Evolutionary conservation across 2,797 vertebrate genomes (phyloP), one percentile per base, ranked within the genome.

Genomic region (Girardinus metallicus): DNA sequence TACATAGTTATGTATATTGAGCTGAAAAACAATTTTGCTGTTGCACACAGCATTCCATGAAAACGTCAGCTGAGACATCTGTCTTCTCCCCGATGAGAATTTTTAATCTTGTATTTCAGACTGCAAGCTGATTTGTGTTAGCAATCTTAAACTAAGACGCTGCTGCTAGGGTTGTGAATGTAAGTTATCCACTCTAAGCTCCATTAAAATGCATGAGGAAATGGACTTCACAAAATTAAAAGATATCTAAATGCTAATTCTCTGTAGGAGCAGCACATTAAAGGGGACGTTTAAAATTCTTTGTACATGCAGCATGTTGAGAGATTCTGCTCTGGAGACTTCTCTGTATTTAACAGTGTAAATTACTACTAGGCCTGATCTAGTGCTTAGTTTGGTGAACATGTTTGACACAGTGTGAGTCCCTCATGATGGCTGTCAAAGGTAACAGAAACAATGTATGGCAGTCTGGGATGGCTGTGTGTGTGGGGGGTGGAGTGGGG

Each of bases 391-490:
- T 71, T 81, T 76, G 31, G 76, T 6, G 1, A 84, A 76, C 78
- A 88, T 87, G 76, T 86, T 87, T 80, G 81, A 86, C 86, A 86
- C 87, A 90, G 79, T 83, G 73, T 43, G 85, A 84, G 83, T 80
- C 77, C 87, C 62, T 85, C 89, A 84, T 18, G 74, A 76, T 74
- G 77, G 76, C 84, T 78, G 86, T 74, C 80, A 72, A 77, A 78
- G 76, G 83, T 78, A 83, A 77, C 85, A 53, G 76, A 86, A 62
- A 75, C 81, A 86, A 77, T 77, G 72, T 77, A 81, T 87, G 87
- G 77, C 80, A 86, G 39, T 60, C 26, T 55, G 72, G 21, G 74
- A 73, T 57, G 66, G 72, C 55, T 57, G 51, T 11, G 64, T 53
- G 39, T 31, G 44, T 23, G 21, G 18, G 8, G 2, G 1, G 7